Conservation (phyloP, 2,888 invertebrate genomes). For the Aricia artaxerxes region DNA sequence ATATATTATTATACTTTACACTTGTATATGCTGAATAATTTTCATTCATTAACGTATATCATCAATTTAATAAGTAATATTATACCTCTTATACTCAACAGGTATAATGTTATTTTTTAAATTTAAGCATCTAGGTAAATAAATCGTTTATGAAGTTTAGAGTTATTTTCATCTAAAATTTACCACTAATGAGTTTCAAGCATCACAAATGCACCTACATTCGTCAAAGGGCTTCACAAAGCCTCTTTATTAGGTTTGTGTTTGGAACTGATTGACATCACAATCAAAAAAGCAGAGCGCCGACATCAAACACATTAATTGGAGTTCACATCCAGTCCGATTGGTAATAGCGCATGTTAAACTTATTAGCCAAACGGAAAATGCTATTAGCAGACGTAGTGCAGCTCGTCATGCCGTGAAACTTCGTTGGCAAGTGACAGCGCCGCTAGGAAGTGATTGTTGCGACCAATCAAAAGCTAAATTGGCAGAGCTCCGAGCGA, state of each 20-base stretch:
- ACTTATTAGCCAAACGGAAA: conserved; percentile 79
- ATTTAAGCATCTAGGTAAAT: neutral
- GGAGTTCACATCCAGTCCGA: conserved; percentile 68
- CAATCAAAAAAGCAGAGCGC: conserved; percentile 74
- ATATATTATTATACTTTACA: conserved; percentile 2
- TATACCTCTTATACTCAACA: neutral
- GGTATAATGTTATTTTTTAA: neutral
- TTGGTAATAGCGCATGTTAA: conserved; percentile 80
- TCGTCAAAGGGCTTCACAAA: neutral
- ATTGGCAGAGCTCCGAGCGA: conserved; percentile 57
- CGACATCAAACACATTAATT: conserved; percentile 77
- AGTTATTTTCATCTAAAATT: neutral
- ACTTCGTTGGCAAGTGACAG: conserved; percentile 72
- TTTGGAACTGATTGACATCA: conserved; percentile 50
- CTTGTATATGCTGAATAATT: neutral
- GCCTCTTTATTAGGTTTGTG: conserved; percentile 18
- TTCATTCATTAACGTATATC: neutral
- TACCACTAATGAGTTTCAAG: neutral
- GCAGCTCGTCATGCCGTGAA: conserved; percentile 60
- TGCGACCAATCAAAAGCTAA: conserved; percentile 73
- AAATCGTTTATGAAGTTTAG: neutral
- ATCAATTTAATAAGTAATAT: too few relatives aligned
- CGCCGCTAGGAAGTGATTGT: conserved; percentile 72
- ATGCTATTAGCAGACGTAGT: conserved; percentile 74
- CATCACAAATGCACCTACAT: neutral